Base-by-base conservation (phyloP, 2,113 vertebrate genomes). In the Bagarius yarrelli region DNA sequence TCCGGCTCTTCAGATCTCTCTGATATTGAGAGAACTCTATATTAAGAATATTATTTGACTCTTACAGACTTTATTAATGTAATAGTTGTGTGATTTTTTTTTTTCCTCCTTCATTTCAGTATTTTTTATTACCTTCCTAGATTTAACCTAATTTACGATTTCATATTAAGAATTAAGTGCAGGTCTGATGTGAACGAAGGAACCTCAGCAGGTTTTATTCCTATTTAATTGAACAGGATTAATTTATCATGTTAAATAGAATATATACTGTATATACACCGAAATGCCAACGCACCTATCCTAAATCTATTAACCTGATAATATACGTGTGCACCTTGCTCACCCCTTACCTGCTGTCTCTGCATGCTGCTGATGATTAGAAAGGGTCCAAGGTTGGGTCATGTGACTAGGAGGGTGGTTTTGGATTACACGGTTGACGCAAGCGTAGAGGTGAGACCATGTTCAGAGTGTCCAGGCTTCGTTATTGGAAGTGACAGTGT, bases 51-150 rank as follows among this genome's bases (percentile, higher is more conserved):
- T 88, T 89, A 91, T 91, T 92, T 91, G 88, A 89, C 85, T 88
- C 85, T 90, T 87, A 87, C 78, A 79, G 87, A 89, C 84, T 88
- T 91, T 90, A 89, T 91, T 90, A 89, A 84, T 85, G 79, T 86
- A 14, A 81, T 76, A 69, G 50, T 80, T 80, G 56, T 72, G 56
- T 34, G 67, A 56, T 55, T 32, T 71, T 53, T 69, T 66, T 66
- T 36, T 69, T 34, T 21, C 15, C 15, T 86, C 79, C 89, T 88
- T 86, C 85, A 84, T 80, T 86, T 85, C 70, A 82, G 79, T 88
- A 83, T 86, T 84, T 85, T 86, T 87, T 88, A 87, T 90, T 91
- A 88, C 87, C 85, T 81, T 27, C 16, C 44, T 64, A 81, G 60
- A n/a, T 57, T 76, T 59, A 57, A 76, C 72, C 61, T 69, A 76